phyloP scores from a whole-genome alignment of 2,888 invertebrate species.

The Stratiomys singularior region DNA sequence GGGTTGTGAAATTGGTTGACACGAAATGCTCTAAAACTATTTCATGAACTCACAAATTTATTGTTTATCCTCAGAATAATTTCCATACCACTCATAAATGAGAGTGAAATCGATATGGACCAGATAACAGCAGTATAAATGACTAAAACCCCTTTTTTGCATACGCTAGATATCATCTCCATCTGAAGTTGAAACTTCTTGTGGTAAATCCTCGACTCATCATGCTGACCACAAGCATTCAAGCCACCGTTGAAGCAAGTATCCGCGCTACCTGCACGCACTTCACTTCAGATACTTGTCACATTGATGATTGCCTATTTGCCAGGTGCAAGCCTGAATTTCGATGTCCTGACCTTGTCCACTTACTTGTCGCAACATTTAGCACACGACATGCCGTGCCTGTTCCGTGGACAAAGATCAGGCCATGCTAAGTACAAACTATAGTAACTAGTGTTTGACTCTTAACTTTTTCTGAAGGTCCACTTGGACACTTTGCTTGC shows the following conservation, averaged over 20 bases:
- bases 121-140: no score
- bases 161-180: neutral
- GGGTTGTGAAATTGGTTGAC: no score
- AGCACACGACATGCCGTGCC: slow-evolving; percentile 36
- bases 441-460: neutral
- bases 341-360: slow-evolving; percentile 27
- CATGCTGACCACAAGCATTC: neutral
- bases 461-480: neutral
- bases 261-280: neutral
- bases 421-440: slow-evolving; percentile 14
- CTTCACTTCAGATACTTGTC: slow-evolving; percentile 9
- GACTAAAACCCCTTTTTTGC: no score
- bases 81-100: no score
- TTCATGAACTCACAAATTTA: no score
- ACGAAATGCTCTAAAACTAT: no score
- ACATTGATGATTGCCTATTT: slow-evolving; percentile 32
- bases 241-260: neutral
- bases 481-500: neutral
- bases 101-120: no score
- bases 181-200: neutral
- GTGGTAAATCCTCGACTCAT: neutral
- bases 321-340: slow-evolving; percentile 31
- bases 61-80: no score
- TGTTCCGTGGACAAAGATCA: slow-evolving; percentile 22
- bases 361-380: slow-evolving; percentile 32